phyloP scores from a whole-genome alignment of 2,113 vertebrate species.

The Pampusana beccarii region DNA sequence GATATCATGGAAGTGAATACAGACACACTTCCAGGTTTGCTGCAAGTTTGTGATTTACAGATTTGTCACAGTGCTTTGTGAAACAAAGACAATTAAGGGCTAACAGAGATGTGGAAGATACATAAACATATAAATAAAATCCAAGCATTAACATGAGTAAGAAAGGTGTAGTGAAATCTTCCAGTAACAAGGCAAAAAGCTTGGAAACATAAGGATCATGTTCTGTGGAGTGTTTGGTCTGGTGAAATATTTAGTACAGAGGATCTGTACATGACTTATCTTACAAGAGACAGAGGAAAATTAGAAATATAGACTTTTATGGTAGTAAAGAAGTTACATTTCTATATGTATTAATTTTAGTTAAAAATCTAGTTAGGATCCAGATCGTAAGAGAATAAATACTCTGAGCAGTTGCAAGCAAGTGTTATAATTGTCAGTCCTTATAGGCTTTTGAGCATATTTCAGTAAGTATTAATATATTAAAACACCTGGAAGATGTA shows the following conservation, averaged over 20 bases:
- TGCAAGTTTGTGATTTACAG: background rate
- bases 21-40: background rate
- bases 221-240: background rate
- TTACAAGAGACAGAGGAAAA: background rate
- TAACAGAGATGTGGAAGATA: background rate
- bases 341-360: background rate
- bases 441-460: background rate
- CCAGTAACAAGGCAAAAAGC: background rate
- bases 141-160: fast-evolving
- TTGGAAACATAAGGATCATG: background rate
- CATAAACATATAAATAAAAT: background rate
- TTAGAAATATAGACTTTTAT: background rate
- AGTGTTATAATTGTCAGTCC: background rate
- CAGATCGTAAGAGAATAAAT: background rate
- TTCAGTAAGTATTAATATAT: background rate
- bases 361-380: background rate
- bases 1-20: background rate
- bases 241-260: background rate
- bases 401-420: background rate
- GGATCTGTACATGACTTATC: background rate
- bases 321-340: background rate
- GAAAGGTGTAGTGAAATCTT: background rate
- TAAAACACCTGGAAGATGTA: background rate
- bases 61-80: background rate
- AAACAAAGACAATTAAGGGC: background rate